These are phyloP conservation scores for Heterochromis multidens DNA, from an alignment of 2,113 vertebrate genomes.

Conservation along the genomic window DNA sequence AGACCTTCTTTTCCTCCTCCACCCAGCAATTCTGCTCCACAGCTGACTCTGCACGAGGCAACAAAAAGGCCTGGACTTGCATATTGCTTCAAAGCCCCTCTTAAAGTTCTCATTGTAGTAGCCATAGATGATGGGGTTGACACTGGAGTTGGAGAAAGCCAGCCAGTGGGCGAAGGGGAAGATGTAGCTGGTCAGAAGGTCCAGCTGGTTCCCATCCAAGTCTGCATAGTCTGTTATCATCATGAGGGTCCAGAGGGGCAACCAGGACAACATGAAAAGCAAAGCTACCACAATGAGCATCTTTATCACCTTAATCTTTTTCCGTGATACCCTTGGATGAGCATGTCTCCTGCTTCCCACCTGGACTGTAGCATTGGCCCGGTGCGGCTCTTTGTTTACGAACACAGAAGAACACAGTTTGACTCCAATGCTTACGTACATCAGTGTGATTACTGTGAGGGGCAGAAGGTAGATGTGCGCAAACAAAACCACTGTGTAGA, in stretches of 20 bases:
- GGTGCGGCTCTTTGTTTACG: slow-evolving; percentile 43
- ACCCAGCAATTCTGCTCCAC: slow-evolving; percentile 11
- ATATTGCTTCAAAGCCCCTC: slow-evolving; percentile 74
- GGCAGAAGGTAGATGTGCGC: slow-evolving; percentile 77
- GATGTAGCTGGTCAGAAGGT: slow-evolving; percentile 75
- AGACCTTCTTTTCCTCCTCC: slow-evolving; percentile 8
- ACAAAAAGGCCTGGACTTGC: slow-evolving; percentile 50
- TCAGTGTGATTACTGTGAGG: slow-evolving; percentile 72
- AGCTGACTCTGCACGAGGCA: neutral
- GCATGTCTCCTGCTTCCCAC: slow-evolving; percentile 21
- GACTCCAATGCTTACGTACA: slow-evolving; percentile 77
- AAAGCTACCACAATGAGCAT: slow-evolving; percentile 80
- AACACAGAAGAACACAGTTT: slow-evolving; percentile 73
- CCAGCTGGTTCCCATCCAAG: slow-evolving; percentile 66
- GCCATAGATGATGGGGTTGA: slow-evolving; percentile 83
- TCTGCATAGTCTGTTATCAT: slow-evolving; percentile 77
- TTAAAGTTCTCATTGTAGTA: slow-evolving; percentile 85
- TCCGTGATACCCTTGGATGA: slow-evolving; percentile 65
- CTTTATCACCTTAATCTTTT: slow-evolving; percentile 79
- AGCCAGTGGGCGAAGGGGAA: slow-evolving; percentile 83
- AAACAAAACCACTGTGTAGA: slow-evolving; percentile 80
- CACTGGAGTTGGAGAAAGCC: slow-evolving; percentile 81
- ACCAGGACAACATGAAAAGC: slow-evolving; percentile 81
- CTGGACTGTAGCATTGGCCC: neutral
- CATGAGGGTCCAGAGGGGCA: slow-evolving; percentile 82